Evolutionary conservation across 2,888 invertebrate species (phyloP), one percentile per base, ranked within the genome.

Genomic region (Ligdia adustata): DNA sequence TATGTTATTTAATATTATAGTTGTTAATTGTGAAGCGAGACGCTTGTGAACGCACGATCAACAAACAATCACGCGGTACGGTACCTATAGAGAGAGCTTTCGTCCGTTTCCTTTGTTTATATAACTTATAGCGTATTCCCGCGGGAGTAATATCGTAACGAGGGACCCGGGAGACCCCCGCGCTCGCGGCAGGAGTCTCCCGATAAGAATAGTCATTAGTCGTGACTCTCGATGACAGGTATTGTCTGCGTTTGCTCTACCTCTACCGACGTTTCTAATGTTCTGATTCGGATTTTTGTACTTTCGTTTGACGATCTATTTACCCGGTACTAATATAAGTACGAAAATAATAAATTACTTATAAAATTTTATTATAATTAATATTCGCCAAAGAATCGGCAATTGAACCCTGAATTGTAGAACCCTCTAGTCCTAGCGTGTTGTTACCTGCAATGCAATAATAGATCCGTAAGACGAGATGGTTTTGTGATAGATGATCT

Each of bases 41-140:
- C 15, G 55, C 57, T 55, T 55, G 51, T 43, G 47, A 51, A 32
- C 51, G 55, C 60, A 60, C 57, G 24, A 39, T 49, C 29, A 38
- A 39, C 28, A 42, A 49, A 33, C 20, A 41, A 42, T 50, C 44
- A 32, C 56, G 35, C 26, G 11, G 9, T 9, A 11, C 14, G 14
- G 24, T 18, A 39, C 18, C 7, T 27, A 27, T 47, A 47, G 34
- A 24, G 37, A 37, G 35, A 48, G 45, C 18, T 11, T 16, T 15
- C 26, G 9, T 24, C 13, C 46, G 26, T 40, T 31, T 53, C n/a
- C 15, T 49, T 48, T 43, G 26, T 41, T 49, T n/a, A n/a, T 34
- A 20, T 44, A 43, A 43, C 48, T 48, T 48, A 24, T 44, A 15
- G 38, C 24, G 40, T 37, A 28, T 35, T 45, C 50, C 29, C 28